Conservation (phyloP, 2,888 invertebrate genomes). For the Harpalus rubripes region DNA sequence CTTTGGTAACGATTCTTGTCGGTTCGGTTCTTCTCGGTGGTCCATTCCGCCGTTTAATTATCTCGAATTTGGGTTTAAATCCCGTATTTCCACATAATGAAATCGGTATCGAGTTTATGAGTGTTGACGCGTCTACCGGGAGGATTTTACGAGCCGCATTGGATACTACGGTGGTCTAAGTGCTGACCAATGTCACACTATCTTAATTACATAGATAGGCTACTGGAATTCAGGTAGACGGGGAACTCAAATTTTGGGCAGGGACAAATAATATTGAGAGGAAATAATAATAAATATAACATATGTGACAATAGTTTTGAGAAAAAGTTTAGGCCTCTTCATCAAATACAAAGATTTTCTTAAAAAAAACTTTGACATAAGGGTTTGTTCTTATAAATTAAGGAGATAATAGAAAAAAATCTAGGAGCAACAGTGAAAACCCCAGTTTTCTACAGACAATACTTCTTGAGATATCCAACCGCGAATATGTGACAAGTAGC, state of each 20-base stretch:
- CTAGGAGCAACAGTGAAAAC: no score
- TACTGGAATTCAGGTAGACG: constrained; percentile 31
- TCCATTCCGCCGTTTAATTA: background rate
- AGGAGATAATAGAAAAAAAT: no score
- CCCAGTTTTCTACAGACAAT: no score
- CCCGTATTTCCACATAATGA: constrained; percentile 36
- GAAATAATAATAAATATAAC: background rate
- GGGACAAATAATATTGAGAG: background rate
- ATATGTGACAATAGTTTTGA: no score
- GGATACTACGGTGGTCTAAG: constrained; percentile 17
- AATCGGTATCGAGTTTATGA: constrained; percentile 51
- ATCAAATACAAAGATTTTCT: no score
- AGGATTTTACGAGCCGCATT: background rate
- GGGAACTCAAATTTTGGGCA: background rate
- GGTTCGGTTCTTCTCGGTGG: background rate
- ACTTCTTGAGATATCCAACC: no score
- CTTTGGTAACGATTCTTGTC: background rate
- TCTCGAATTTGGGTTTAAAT: background rate
- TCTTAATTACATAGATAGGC: constrained; percentile 45
- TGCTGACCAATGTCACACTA: constrained; percentile 25
- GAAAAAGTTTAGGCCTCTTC: no score
- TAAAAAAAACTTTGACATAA: no score
- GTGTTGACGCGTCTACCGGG: background rate
- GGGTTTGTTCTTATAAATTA: no score
- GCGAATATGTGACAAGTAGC: no score